phyloP scores from a whole-genome alignment of 1,140 invertebrate genomes.

The Bombus waltoni region DNA sequence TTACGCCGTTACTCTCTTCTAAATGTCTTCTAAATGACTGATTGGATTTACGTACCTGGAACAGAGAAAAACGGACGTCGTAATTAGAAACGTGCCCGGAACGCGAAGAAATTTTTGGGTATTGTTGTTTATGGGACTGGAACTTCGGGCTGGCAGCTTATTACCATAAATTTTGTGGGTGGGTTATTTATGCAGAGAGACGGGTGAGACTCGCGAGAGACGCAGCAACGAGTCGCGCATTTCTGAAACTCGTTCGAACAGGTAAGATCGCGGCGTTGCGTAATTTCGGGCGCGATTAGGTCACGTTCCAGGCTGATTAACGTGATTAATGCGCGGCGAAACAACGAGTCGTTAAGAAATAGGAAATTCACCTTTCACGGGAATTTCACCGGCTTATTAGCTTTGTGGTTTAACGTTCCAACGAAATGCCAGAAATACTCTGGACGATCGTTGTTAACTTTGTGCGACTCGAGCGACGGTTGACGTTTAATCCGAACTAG shows the following conservation, averaged over 20 bases:
- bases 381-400: neutral
- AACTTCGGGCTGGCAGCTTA: slow-evolving; percentile 29
- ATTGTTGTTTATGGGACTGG: slow-evolving; percentile 37
- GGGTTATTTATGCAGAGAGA: slow-evolving; percentile 39
- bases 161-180: slow-evolving; percentile 54
- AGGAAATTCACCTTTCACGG: neutral
- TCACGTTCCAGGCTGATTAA: neutral
- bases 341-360: neutral
- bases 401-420: neutral
- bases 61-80: slow-evolving; percentile 63
- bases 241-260: slow-evolving; percentile 1
- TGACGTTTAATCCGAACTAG: neutral
- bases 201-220: neutral
- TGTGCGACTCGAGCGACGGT: neutral
- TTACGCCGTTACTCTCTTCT: slow-evolving; percentile 32
- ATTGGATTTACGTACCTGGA: slow-evolving; percentile 74
- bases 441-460: neutral
- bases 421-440: neutral
- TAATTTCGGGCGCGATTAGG: neutral
- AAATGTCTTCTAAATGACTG: slow-evolving; percentile 48
- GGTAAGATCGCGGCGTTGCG: neutral
- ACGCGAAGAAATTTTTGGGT: slow-evolving; percentile 18
- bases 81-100: slow-evolving; percentile 34
- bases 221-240: neutral
- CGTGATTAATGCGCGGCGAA: neutral